Evolutionary conservation across 2,888 invertebrate genomes (phyloP).

Genomic region (Deladenus siricidicola): DNA sequence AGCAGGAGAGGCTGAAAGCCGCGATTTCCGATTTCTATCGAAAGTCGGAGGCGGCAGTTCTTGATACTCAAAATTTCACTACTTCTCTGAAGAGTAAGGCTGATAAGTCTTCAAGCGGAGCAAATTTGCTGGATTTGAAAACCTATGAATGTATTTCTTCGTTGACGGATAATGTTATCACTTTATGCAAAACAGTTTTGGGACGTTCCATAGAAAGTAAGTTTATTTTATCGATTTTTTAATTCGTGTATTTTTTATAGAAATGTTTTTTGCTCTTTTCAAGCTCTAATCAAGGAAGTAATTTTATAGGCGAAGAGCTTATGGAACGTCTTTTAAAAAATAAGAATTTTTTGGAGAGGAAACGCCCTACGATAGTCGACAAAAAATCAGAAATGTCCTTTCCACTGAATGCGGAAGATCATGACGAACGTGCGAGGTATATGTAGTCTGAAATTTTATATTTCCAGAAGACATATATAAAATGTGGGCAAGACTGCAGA

Average conservation of each 20-base stretch:
- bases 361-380: background rate
- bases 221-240: too few relatives aligned
- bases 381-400: background rate
- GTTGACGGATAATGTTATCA: background rate
- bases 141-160: background rate
- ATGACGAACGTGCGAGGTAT: background rate
- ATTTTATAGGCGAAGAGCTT: background rate
- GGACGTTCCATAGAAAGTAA: too few relatives aligned
- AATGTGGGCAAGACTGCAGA: too few relatives aligned
- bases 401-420: background rate
- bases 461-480: too few relatives aligned
- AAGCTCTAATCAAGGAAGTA: too few relatives aligned
- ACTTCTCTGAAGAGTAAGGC: background rate
- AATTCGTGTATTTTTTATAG: background rate
- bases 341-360: background rate
- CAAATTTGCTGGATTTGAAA: background rate
- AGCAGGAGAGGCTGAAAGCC: too few relatives aligned
- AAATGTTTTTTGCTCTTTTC: background rate
- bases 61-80: background rate
- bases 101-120: background rate
- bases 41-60: background rate
- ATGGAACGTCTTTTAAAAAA: background rate
- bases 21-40: too few relatives aligned
- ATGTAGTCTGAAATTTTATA: too few relatives aligned
- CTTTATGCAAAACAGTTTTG: background rate